phyloP scores from a whole-genome alignment of 2,113 vertebrate genomes.

The Siniperca chuatsi region DNA sequence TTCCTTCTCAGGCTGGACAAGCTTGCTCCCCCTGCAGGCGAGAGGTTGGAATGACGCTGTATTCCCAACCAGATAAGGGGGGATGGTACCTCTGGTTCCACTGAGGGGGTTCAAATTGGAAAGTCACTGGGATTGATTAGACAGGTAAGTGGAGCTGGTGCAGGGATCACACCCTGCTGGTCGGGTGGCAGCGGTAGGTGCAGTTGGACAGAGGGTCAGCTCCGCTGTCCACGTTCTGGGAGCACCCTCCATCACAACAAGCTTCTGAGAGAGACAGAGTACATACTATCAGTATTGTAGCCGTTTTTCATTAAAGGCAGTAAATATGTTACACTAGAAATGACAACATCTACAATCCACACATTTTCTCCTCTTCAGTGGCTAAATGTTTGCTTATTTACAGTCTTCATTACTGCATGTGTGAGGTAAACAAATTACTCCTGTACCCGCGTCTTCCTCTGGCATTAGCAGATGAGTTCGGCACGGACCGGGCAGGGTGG shows the following conservation, averaged over 20 bases:
- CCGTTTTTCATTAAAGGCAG: background rate
- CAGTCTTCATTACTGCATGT: background rate
- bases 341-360: background rate
- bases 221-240: conserved; percentile 70
- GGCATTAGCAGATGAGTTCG: conserved; percentile 79
- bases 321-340: background rate
- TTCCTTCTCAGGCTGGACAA: conserved; percentile 76
- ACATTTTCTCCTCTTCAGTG: background rate
- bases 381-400: background rate
- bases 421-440: background rate
- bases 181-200: conserved; percentile 81
- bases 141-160: conserved; percentile 66
- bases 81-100: conserved; percentile 75
- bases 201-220: conserved; percentile 77
- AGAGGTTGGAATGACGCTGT: conserved; percentile 80
- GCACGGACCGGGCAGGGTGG: conserved; percentile 79
- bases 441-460: conserved; percentile 75
- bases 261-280: conserved; percentile 65
- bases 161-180: conserved; percentile 83
- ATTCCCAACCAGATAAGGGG: conserved; percentile 81
- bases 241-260: conserved; percentile 79
- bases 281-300: background rate
- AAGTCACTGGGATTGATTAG: conserved; percentile 72
- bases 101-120: conserved; percentile 80
- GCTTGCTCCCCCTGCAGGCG: conserved; percentile 82